A percentile compares a stretch with the other conserved stretches of the same genome.
These are phyloP conservation scores for Selenia dentaria DNA, from an alignment of 2,888 invertebrate species.

Conservation along the genomic window DNA sequence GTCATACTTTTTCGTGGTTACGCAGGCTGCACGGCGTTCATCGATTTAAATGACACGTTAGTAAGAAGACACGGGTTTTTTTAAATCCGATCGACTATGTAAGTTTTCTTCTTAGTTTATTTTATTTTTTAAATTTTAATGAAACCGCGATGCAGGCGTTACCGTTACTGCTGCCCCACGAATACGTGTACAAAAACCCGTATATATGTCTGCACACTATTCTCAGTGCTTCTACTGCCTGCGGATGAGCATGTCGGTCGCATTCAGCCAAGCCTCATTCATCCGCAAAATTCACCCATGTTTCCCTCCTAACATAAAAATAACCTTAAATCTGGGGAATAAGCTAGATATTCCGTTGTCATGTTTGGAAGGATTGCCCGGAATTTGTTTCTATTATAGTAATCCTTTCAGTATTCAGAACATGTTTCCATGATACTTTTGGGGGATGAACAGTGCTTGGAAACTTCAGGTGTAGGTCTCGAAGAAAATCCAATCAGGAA, in stretches of 20 bases:
- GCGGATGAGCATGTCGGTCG: background rate
- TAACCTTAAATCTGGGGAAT: background rate
- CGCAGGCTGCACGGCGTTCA: too few species aligned
- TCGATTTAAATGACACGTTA: too few species aligned
- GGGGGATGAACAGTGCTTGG: constrained; percentile 4
- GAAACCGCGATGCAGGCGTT: too few species aligned
- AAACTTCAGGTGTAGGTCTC: constrained; percentile 5
- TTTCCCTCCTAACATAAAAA: background rate
- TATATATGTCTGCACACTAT: too few species aligned
- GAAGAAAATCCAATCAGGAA: constrained; percentile 10
- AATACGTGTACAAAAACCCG: too few species aligned
- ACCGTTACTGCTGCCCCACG: too few species aligned
- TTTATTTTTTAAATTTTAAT: too few species aligned
- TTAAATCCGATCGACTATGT: too few species aligned
- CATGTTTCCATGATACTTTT: constrained; percentile 12
- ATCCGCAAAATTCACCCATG: background rate
- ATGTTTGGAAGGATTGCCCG: background rate
- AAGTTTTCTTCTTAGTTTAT: too few species aligned
- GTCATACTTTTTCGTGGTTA: too few species aligned
- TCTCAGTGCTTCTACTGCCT: constrained; percentile 1
- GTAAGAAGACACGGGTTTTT: too few species aligned
- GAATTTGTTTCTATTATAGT: constrained; percentile 5
- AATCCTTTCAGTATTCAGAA: constrained; percentile 10
- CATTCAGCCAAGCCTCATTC: background rate
- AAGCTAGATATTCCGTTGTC: background rate